Evolutionary conservation across 2,113 vertebrate genomes (phyloP).

Genomic region (Tragelaphus imberbis): DNA sequence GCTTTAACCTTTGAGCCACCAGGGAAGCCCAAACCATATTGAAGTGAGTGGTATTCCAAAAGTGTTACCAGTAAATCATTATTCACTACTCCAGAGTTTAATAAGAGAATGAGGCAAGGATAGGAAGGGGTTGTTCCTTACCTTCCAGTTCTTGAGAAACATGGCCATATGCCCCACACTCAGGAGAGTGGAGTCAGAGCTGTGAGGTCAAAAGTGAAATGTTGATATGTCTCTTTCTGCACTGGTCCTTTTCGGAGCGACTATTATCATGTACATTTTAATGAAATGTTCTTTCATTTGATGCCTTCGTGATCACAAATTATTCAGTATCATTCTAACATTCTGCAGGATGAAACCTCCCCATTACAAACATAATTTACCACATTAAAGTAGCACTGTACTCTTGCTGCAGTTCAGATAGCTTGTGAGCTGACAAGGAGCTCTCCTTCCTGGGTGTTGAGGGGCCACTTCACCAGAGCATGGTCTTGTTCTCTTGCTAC

Average conservation of each 20-base stretch:
- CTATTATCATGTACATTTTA: background rate
- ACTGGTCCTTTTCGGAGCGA: background rate
- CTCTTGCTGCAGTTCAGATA: background rate
- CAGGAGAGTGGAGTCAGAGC: background rate
- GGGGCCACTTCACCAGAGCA: background rate
- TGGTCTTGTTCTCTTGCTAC: background rate
- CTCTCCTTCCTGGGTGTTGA: background rate
- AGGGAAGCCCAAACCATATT: background rate
- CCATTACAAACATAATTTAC: background rate
- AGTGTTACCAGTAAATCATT: background rate
- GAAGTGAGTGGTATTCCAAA: background rate
- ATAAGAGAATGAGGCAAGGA: background rate
- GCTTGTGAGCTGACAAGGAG: background rate
- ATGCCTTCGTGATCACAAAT: background rate
- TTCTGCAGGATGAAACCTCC: background rate
- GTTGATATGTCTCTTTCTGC: background rate
- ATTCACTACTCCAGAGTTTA: background rate
- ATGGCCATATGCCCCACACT: background rate
- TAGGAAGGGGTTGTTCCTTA: background rate
- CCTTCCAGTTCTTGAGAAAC: background rate
- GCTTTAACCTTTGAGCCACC: too few species aligned
- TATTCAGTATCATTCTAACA: background rate
- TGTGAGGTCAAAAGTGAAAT: background rate
- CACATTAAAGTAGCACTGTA: background rate
- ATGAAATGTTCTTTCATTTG: background rate